These are phyloP conservation scores for Leucophora obtusa DNA, from an alignment of 2,888 invertebrate species.

Conservation along the genomic window DNA sequence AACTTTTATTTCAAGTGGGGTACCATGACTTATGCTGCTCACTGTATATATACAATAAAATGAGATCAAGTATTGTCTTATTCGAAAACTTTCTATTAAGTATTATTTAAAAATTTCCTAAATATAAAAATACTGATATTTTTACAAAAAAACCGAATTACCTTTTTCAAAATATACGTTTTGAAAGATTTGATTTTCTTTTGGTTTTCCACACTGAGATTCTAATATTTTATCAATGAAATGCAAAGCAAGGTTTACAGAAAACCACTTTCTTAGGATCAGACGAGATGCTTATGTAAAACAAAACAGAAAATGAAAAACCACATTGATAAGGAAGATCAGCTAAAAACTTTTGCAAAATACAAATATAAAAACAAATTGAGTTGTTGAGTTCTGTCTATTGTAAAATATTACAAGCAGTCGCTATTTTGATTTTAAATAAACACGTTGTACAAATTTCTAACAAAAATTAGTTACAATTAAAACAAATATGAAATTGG, in stretches of 20 bases:
- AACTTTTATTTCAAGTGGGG: too few relatives aligned
- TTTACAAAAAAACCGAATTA: too few relatives aligned
- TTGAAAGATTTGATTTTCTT: too few relatives aligned
- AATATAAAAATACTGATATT: too few relatives aligned
- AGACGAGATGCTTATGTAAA: background rate
- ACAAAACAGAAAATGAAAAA: too few relatives aligned
- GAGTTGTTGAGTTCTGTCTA: background rate
- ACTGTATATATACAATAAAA: too few relatives aligned
- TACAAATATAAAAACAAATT: background rate
- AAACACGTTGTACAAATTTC: constrained; percentile 14
- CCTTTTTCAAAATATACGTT: too few relatives aligned
- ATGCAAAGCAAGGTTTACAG: background rate
- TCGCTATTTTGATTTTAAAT: constrained; percentile 11
- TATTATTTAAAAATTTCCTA: too few relatives aligned
- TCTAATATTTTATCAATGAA: background rate
- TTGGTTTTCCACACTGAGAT: too few relatives aligned
- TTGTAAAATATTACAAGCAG: constrained; percentile 1
- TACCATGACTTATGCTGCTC: too few relatives aligned
- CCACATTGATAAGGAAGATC: background rate
- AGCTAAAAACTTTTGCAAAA: background rate
- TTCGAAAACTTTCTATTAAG: too few relatives aligned
- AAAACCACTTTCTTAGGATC: background rate
- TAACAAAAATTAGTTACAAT: constrained; percentile 1
- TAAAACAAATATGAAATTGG: constrained; percentile 31
- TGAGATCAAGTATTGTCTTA: too few relatives aligned